phyloP scores from a whole-genome alignment of 2,113 vertebrate species.

The Sapajus apella region DNA sequence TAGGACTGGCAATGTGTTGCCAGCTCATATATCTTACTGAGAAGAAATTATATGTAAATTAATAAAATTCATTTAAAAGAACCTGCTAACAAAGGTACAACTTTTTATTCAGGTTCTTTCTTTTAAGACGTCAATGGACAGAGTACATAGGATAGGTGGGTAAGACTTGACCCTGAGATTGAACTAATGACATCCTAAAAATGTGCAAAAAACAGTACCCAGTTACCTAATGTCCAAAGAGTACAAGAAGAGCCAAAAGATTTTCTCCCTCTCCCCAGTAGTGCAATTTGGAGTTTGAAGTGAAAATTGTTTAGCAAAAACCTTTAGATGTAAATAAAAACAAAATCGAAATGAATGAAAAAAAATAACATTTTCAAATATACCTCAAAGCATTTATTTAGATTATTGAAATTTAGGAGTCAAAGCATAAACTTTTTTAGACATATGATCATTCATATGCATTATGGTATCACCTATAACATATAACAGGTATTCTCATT shows the following conservation, averaged over 20 bases:
- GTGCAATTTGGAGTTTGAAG: background rate
- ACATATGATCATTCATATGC: background rate
- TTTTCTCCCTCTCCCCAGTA: background rate
- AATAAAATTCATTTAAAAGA: background rate
- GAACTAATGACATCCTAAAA: background rate
- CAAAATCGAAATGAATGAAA: background rate
- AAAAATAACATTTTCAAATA: constrained; percentile 26
- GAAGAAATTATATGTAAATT: background rate
- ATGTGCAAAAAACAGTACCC: background rate
- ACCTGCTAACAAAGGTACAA: background rate
- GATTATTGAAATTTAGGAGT: background rate
- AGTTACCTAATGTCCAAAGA: background rate
- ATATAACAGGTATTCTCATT: background rate
- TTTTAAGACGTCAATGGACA: background rate
- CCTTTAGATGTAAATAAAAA: background rate
- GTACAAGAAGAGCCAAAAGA: background rate
- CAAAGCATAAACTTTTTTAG: background rate
- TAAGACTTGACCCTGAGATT: background rate
- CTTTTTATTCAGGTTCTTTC: background rate
- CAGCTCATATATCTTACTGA: background rate
- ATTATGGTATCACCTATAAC: background rate
- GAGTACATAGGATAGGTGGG: background rate
- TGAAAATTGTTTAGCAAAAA: constrained; percentile 7
- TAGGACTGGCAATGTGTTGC: background rate
- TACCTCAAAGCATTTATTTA: constrained; percentile 8